These are phyloP conservation scores for Equus przewalskii DNA, from an alignment of 2,113 vertebrate species.

Conservation along the genomic window DNA sequence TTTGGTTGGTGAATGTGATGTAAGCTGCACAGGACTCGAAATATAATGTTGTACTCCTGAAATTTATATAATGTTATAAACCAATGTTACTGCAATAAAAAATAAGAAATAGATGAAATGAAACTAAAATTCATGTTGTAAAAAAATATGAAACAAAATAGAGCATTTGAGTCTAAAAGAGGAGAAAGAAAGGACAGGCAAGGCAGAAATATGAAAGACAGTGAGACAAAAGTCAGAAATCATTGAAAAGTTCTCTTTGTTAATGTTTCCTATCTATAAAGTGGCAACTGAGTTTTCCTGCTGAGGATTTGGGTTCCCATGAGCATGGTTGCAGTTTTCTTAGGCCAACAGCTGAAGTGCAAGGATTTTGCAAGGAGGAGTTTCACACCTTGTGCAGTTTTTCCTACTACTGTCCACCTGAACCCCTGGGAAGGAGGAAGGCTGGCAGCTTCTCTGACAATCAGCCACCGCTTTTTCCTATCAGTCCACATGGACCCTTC, in stretches of 20 bases:
- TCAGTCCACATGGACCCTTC: not conserved
- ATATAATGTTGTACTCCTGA: too few relatives aligned
- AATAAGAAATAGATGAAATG: not conserved
- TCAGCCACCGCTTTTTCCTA: not conserved
- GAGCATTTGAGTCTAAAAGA: not conserved
- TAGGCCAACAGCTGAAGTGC: not conserved
- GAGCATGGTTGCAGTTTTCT: not conserved
- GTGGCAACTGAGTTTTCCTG: not conserved
- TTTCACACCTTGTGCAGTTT: not conserved
- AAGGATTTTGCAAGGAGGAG: not conserved
- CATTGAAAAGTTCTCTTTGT: not conserved
- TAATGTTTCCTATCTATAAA: not conserved
- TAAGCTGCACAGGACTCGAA: too few relatives aligned
- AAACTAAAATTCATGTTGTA: not conserved
- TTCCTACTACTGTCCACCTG: not conserved
- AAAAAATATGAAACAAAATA: not conserved
- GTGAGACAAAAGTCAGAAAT: not conserved
- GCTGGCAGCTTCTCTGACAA: not conserved
- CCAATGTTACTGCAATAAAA: too few relatives aligned
- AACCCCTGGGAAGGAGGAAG: not conserved
- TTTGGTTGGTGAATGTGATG: too few relatives aligned
- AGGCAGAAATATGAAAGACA: not conserved
- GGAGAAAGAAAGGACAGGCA: not conserved
- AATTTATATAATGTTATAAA: too few relatives aligned
- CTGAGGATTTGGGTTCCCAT: not conserved